Evolutionary conservation across 2,797 vertebrate genomes (phyloP).

Genomic region (Australoheros facetus): DNA sequence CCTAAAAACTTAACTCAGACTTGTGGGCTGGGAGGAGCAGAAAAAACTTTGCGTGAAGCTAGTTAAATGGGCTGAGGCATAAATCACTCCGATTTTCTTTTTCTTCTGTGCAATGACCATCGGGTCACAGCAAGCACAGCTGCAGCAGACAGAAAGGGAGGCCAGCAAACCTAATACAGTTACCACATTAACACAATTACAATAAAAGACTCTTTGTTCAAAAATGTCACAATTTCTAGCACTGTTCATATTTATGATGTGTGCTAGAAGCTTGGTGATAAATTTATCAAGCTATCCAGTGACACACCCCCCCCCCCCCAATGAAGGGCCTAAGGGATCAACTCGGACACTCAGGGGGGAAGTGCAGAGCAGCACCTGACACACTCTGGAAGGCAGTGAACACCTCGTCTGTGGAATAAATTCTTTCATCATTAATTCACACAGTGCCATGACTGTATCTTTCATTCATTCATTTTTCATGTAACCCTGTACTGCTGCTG

Average conservation of each 20-base stretch:
- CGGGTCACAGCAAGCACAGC: neutral
- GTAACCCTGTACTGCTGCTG: slow-evolving; percentile 32
- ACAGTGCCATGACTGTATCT: slow-evolving; percentile 55
- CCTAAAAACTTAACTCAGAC: neutral
- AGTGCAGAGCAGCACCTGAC: slow-evolving; percentile 27
- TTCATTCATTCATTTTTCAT: slow-evolving; percentile 67
- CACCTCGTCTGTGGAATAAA: slow-evolving; percentile 40
- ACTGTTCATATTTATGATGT: slow-evolving; percentile 1
- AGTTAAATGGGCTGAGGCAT: neutral
- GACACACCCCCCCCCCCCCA: neutral
- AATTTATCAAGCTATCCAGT: slow-evolving; percentile 8
- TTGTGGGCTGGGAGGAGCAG: neutral
- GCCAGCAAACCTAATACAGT: neutral
- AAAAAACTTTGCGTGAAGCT: neutral
- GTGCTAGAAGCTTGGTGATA: neutral
- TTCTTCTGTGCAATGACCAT: neutral
- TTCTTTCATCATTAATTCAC: slow-evolving; percentile 69
- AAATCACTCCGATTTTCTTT: neutral
- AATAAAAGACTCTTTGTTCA: neutral
- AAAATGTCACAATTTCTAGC: neutral
- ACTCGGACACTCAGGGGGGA: neutral
- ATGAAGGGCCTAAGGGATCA: neutral
- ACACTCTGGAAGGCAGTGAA: slow-evolving; percentile 23
- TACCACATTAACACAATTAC: neutral
- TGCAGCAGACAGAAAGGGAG: neutral